Percentiles rank a stretch among this genome's conserved stretches.
Evolutionary conservation across 2,888 invertebrate genomes (phyloP).

Genomic region (Galerucella nymphaeae): DNA sequence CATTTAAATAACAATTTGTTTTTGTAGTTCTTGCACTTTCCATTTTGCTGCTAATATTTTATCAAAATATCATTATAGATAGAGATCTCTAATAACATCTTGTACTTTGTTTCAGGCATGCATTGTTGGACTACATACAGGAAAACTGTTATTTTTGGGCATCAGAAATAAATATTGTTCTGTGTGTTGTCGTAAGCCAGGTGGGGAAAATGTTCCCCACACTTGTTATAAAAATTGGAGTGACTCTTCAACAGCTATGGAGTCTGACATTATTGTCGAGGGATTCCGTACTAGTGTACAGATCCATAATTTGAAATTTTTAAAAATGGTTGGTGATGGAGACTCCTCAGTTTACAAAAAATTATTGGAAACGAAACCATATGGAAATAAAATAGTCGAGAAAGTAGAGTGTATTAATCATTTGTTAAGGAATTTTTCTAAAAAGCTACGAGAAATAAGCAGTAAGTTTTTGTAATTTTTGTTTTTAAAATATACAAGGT

Average conservation of each 20-base stretch:
- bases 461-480: slow-evolving; percentile 7
- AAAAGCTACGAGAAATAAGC: slow-evolving; percentile 19
- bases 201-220: too few relatives aligned
- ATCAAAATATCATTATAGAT: not conserved
- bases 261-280: slow-evolving; percentile 39
- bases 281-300: slow-evolving; percentile 39
- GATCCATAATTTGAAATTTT: slow-evolving; percentile 39
- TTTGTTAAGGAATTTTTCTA: slow-evolving; percentile 22
- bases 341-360: slow-evolving; percentile 32
- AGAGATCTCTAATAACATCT: not conserved
- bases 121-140: too few relatives aligned
- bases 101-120: slow-evolving; percentile 16
- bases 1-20: not conserved
- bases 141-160: slow-evolving; percentile 28
- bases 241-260: slow-evolving; percentile 40
- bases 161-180: slow-evolving; percentile 38
- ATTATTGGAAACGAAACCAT: slow-evolving; percentile 27
- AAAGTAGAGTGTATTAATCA: slow-evolving; percentile 1
- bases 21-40: not conserved
- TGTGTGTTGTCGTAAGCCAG: slow-evolving; percentile 14
- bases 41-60: slow-evolving; percentile 3
- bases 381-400: slow-evolving; percentile 27
- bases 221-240: slow-evolving; percentile 37
- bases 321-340: slow-evolving; percentile 40
- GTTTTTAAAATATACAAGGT: slow-evolving; percentile 2